These are phyloP conservation scores for Uropetala carovei DNA, from an alignment of 2,888 invertebrate species.

Conservation along the genomic window DNA sequence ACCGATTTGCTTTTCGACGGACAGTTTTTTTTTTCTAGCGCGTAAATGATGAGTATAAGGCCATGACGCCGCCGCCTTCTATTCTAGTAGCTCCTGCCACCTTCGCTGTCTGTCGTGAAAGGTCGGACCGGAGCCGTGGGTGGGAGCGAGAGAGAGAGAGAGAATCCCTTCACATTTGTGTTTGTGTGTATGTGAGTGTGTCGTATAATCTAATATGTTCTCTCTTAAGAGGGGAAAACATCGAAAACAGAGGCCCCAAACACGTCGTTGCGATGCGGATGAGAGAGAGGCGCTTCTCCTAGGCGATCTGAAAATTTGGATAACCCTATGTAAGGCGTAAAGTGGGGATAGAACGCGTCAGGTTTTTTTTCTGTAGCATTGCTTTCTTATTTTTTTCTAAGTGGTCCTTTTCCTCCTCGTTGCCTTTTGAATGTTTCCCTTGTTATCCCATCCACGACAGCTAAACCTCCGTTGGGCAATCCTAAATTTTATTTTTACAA, in stretches of 20 bases:
- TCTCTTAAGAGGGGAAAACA: constrained; percentile 4
- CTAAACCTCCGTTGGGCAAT: too few species aligned
- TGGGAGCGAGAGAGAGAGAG: background rate
- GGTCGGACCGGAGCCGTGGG: background rate
- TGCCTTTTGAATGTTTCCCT: too few species aligned
- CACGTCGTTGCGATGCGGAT: constrained; percentile 3
- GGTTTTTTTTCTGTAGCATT: background rate
- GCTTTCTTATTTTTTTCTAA: background rate
- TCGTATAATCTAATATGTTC: constrained; percentile 49
- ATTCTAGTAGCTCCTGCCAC: background rate
- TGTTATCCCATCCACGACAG: too few species aligned
- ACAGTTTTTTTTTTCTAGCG: background rate
- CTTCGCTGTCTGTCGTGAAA: background rate
- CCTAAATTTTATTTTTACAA: too few species aligned
- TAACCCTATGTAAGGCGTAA: constrained; percentile 59
- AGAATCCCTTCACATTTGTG: constrained; percentile 47
- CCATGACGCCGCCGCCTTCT: background rate
- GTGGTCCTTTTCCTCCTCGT: background rate
- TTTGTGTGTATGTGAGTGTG: constrained; percentile 51
- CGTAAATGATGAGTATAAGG: constrained; percentile 17
- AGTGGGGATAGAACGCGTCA: constrained; percentile 46
- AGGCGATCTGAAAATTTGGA: constrained; percentile 43
- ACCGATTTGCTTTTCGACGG: constrained; percentile 34
- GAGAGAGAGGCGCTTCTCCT: background rate
- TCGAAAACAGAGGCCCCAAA: constrained; percentile 62